Evolutionary conservation across 92 coral and sea anemone species (phyloP), one percentile per base, ranked within the genome.

Genomic region (Palythoa heliodiscus): DNA sequence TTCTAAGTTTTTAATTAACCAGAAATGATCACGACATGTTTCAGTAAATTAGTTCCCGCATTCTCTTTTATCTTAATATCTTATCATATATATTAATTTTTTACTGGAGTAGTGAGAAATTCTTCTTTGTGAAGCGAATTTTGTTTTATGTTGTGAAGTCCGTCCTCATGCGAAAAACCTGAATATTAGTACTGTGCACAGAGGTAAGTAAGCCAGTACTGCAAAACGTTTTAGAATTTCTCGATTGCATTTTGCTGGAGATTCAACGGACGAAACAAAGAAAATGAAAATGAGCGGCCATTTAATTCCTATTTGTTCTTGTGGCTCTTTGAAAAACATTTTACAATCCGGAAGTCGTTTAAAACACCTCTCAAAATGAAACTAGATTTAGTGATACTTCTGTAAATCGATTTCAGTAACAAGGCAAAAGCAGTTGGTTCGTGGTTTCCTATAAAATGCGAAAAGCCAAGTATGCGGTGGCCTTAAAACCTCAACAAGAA

Each of bases 271-370:
- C 19, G 11, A 55, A 55, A 55, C 82, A 76, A 76, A 53, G 52
- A 29, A 76, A 76, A 54, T 76, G 15, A 75, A 73, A 76, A 54
- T 76, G 16, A 54, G 68, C 17, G 48, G 22, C 70, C 82, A 77
- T 77, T 77, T 23, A 58, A 9, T 19, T n/a, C 23, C 12, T 14
- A 57, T 77, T 77, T 43, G 52, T 24, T 55, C 82, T 77, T 77
- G 70, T 47, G 70, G 69, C 10, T 19, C 25, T 35, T 55, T 25
- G 55, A 11, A 48, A 23, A 50, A n/a, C 60, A 37, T 73, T 35
- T 29, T 15, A n/a, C 37, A 57, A 22, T 23, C 55, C 16, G 23
- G 15, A 35, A 23, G 38, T 22, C 15, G 13, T 22, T 77, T 39
- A 17, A 58, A 58, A 13, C 64, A 58, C 64, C 64, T 58, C n/a